phyloP scores from a whole-genome alignment of 2,888 invertebrate species.

The Frankliniella intonsa region DNA sequence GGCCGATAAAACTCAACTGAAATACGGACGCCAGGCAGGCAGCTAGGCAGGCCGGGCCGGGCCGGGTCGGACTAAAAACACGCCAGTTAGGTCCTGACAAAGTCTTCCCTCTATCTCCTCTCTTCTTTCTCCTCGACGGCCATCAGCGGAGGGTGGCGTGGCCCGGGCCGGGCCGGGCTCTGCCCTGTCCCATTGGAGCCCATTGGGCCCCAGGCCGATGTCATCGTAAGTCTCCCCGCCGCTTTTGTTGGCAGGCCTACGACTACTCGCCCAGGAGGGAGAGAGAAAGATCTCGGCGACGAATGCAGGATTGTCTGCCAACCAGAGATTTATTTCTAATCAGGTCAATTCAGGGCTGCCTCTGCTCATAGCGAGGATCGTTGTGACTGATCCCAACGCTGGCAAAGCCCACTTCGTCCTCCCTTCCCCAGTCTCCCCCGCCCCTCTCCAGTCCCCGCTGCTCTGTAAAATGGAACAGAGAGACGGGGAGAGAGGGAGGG shows the following conservation, averaged over 20 bases:
- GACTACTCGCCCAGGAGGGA: not conserved
- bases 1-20: too few relatives aligned
- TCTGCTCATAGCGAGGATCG: slow-evolving; percentile 1
- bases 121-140: not conserved
- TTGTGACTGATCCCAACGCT: slow-evolving; percentile 19
- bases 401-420: not conserved
- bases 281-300: not conserved
- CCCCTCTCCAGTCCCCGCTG: not conserved
- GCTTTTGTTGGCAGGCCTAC: slow-evolving; percentile 12
- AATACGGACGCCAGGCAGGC: too few relatives aligned
- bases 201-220: not conserved
- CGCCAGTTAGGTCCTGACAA: too few relatives aligned
- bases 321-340: slow-evolving; percentile 25
- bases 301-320: slow-evolving; percentile 26
- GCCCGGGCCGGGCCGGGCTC: not conserved
- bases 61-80: too few relatives aligned
- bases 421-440: not conserved
- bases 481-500: not conserved
- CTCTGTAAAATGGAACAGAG: too few relatives aligned
- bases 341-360: slow-evolving; percentile 22
- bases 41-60: too few relatives aligned
- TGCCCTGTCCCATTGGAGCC: not conserved
- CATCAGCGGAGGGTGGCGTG: not conserved
- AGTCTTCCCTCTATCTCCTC: too few relatives aligned
- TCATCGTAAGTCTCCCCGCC: slow-evolving; percentile 21